Evolutionary conservation across 2,113 vertebrate genomes (phyloP).

Genomic region (Melanocharis versteri): DNA sequence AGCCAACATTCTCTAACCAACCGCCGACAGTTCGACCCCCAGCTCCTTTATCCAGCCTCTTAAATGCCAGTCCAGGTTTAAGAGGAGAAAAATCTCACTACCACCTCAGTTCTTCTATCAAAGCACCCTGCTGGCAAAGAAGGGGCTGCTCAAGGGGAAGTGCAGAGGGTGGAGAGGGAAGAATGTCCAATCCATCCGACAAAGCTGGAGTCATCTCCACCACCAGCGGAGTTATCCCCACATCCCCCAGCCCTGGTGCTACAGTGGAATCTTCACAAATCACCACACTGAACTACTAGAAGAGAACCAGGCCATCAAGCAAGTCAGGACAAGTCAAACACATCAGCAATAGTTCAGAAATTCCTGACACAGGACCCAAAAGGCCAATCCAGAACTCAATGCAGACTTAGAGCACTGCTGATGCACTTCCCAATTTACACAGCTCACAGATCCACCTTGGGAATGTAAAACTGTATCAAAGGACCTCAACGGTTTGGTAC

Average conservation of each 20-base stretch:
- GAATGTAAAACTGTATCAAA: not conserved
- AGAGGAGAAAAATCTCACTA: not conserved
- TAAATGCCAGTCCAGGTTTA: fast-evolving
- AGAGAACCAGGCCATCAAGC: not conserved
- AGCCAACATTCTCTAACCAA: not conserved
- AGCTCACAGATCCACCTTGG: not conserved
- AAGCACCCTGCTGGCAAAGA: not conserved
- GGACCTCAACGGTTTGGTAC: not conserved
- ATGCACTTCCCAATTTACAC: not conserved
- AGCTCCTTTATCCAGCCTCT: not conserved
- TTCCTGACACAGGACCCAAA: not conserved
- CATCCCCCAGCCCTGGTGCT: not conserved
- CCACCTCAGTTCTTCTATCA: not conserved
- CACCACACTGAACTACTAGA: not conserved
- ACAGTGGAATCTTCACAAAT: not conserved
- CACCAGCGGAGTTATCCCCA: not conserved
- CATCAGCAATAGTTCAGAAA: not conserved
- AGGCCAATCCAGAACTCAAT: not conserved
- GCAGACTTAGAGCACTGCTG: not conserved
- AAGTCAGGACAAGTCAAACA: not conserved
- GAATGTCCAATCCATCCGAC: not conserved
- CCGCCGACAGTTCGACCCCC: not conserved
- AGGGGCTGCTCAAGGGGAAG: not conserved
- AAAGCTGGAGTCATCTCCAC: not conserved
- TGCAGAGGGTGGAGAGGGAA: not conserved